Evolutionary conservation across 2,113 vertebrate species (phyloP).

Genomic region (Ondatra zibethicus): DNA sequence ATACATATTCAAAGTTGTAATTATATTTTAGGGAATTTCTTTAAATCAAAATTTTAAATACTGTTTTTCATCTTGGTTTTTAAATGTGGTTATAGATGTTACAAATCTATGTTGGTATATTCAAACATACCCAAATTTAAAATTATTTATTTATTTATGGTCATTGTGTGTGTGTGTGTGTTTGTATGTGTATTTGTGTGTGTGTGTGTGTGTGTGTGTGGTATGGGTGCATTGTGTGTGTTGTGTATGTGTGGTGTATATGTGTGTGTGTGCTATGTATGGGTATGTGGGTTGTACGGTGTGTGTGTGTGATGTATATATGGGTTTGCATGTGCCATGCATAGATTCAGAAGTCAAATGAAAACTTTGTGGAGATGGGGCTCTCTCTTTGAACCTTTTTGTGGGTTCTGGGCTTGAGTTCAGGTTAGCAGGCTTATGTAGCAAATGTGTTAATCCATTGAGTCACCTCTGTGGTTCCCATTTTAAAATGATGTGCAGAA

Average conservation of each 20-base stretch:
- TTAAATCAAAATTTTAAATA: neutral
- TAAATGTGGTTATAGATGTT: neutral
- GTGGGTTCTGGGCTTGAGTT: neutral
- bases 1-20: constrained; percentile 53
- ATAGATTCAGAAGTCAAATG: neutral
- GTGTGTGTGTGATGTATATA: neutral
- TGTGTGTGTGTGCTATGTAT: neutral
- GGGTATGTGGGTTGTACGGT: neutral
- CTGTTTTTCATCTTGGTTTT: neutral
- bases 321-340: neutral
- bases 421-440: neutral
- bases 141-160: neutral
- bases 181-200: neutral
- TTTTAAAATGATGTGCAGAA: neutral
- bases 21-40: constrained; percentile 32
- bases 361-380: neutral
- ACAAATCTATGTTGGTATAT: neutral
- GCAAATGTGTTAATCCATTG: neutral
- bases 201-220: neutral
- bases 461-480: neutral
- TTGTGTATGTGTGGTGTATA: neutral
- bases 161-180: neutral
- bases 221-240: neutral
- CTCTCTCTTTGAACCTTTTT: neutral
- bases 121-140: neutral